phyloP scores from a whole-genome alignment of 1,140 invertebrate species.

The Diorhabda carinulata region DNA sequence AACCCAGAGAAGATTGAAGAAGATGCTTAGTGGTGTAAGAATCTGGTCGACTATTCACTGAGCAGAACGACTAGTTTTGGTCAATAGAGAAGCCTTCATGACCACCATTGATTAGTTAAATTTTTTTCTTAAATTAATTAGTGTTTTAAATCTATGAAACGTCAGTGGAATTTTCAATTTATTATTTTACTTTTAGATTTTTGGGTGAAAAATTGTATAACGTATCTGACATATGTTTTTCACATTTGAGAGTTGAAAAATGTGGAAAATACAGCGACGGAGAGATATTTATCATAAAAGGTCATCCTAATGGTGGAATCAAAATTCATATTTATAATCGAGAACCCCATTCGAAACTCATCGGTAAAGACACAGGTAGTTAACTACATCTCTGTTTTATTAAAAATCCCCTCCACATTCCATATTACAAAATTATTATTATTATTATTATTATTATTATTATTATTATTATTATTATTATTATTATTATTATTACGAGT shows the following conservation, averaged over 20 bases:
- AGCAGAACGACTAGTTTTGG: too few relatives aligned
- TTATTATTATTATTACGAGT: background rate
- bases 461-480: background rate
- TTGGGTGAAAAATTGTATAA: conserved; percentile 3
- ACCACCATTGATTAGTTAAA: too few relatives aligned
- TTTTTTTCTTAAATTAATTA: too few relatives aligned
- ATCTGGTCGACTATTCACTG: too few relatives aligned
- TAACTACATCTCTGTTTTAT: background rate
- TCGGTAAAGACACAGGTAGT: background rate
- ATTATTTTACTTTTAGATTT: conserved; percentile 1
- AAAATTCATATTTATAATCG: conserved; percentile 20
- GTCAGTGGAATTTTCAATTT: too few relatives aligned
- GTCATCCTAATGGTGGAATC: conserved; percentile 6
- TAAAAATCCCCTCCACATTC: background rate
- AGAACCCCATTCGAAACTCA: conserved; percentile 23
- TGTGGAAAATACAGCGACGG: conserved; percentile 25
- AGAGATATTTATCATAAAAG: conserved; percentile 4
- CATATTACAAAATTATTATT: background rate
- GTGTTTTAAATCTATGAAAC: too few relatives aligned
- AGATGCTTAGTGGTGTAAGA: too few relatives aligned
- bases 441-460: background rate
- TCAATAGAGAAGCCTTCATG: too few relatives aligned
- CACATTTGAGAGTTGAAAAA: conserved; percentile 41
- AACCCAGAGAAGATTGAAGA: too few relatives aligned
- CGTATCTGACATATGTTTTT: conserved; percentile 51